Base-by-base conservation (phyloP, 2,888 invertebrate genomes). In the Synanthedon formicaeformis region DNA sequence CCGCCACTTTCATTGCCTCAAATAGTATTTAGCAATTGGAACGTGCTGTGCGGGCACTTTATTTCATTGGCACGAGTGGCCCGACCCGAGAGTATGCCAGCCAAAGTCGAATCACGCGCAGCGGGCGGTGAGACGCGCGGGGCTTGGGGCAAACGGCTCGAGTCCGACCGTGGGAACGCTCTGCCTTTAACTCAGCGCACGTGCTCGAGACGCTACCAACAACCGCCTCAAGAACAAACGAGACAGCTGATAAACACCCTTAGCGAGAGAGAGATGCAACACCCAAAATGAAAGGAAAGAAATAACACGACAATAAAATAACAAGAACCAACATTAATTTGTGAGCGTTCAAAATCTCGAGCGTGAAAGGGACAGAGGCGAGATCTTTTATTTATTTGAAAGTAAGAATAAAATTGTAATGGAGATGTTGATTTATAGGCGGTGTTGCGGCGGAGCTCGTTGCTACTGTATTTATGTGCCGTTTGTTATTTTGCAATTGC, bases 141-240 rank as follows among this genome's bases (percentile, higher is more conserved):
- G 61, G 60, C 58, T 58, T 56, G 51, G 57, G 45, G 58, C 57
- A 56, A 52, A 57, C 56, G 50, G 58, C 64, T 71, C 77, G 78
- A 70, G 73, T 77, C 67, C 66, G 79, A 86, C 85, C 87, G 87
- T 87, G 87, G 86, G 87, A 87, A 87, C 81, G 86, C 73, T 81
- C 79, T 83, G 87, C 84, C 85, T 85, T 87, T 86, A 86, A 83
- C 85, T 78, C 77, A 80, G 80, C 85, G 86, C 87, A 86, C 87
- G 87, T 87, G 87, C 86, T 83, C 78, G 71, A 75, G 72, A 77
- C 75, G 80, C 77, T 80, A 77, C 78, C 67, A 75, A 64, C 68
- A 65, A 64, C 71, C 69, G 61, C 69, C 62, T 60, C 67, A 59
- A 71, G 80, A 65, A 59, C 57, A 64, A 83, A 56, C 61, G 69